phyloP scores from a whole-genome alignment of 1,140 invertebrate species.

The Rhopalosiphum padi region DNA sequence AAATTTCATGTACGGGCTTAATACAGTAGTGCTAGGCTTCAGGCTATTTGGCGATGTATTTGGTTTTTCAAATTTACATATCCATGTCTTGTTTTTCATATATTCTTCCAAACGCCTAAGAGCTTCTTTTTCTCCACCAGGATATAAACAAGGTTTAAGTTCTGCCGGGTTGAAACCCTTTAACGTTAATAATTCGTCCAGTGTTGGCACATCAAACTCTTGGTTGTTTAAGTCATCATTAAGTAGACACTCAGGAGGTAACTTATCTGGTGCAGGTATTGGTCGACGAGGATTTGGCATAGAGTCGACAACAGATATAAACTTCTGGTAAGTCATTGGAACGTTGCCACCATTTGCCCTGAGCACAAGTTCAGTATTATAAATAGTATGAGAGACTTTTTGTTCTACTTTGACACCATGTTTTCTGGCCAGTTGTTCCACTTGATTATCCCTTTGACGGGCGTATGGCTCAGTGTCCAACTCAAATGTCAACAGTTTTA shows the following conservation, averaged over 20 bases:
- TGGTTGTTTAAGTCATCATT: slow-evolving; percentile 64
- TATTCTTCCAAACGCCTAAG: slow-evolving; percentile 70
- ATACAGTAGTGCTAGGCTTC: slow-evolving; percentile 74
- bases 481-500: slow-evolving; percentile 73
- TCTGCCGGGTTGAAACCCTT: slow-evolving; percentile 64
- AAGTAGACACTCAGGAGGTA: slow-evolving; percentile 64
- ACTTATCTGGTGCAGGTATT: slow-evolving; percentile 64
- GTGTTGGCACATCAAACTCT: slow-evolving; percentile 69
- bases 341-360: slow-evolving; percentile 71
- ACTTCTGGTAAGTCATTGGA: slow-evolving; percentile 77
- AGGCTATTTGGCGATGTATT: slow-evolving; percentile 77
- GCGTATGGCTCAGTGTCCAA: slow-evolving; percentile 77
- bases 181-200: slow-evolving; percentile 66
- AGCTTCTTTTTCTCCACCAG: slow-evolving; percentile 76
- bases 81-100: slow-evolving; percentile 72
- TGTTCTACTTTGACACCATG: slow-evolving; percentile 70
- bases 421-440: slow-evolving; percentile 69
- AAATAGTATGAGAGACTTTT: slow-evolving; percentile 75
- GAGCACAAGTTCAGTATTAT: slow-evolving; percentile 71
- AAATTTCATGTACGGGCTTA: slow-evolving; percentile 79
- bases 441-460: slow-evolving; percentile 69
- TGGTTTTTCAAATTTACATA: slow-evolving; percentile 77
- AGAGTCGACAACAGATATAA: slow-evolving; percentile 69
- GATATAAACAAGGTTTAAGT: slow-evolving; percentile 67
- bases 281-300: slow-evolving; percentile 67